Conservation (phyloP, 1,140 invertebrate species). For the Drosophila athabasca region DNA sequence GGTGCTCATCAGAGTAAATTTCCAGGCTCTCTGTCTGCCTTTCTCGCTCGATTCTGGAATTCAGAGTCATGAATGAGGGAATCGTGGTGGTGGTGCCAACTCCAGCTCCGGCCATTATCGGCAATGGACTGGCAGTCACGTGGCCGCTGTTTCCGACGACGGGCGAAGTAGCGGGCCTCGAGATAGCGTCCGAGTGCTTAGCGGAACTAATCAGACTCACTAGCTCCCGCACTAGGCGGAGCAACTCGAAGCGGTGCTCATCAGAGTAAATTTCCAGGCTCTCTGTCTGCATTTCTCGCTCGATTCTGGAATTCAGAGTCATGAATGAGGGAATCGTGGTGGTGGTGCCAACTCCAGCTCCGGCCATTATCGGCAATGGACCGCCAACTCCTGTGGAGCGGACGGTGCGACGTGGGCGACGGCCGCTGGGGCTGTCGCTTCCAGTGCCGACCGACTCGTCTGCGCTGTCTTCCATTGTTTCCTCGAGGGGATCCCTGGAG, state of each 20-base stretch:
- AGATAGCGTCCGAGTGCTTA: no score
- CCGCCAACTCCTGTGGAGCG: neutral
- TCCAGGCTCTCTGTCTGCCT: conserved; percentile 38
- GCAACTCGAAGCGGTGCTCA: conserved; percentile 64
- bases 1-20: conserved; percentile 56
- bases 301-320: conserved; percentile 12
- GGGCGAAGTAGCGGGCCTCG: no score
- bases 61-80: neutral
- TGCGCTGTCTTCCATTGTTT: conserved; percentile 36
- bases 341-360: neutral
- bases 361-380: no score
- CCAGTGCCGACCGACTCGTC: conserved; percentile 6
- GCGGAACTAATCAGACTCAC: no score
- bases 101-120: neutral
- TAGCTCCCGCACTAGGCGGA: no score
- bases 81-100: neutral
- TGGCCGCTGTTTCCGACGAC: no score
- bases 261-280: conserved; percentile 34
- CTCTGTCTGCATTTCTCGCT: conserved; percentile 45
- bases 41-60: conserved; percentile 30
- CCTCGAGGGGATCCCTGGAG: conserved; percentile 19
- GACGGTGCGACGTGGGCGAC: conserved; percentile 27
- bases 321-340: neutral
- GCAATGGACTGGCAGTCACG: no score
- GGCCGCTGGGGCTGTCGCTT: neutral